phyloP scores from a whole-genome alignment of 2,888 invertebrate species.

The Tromatobia lineatoria region DNA sequence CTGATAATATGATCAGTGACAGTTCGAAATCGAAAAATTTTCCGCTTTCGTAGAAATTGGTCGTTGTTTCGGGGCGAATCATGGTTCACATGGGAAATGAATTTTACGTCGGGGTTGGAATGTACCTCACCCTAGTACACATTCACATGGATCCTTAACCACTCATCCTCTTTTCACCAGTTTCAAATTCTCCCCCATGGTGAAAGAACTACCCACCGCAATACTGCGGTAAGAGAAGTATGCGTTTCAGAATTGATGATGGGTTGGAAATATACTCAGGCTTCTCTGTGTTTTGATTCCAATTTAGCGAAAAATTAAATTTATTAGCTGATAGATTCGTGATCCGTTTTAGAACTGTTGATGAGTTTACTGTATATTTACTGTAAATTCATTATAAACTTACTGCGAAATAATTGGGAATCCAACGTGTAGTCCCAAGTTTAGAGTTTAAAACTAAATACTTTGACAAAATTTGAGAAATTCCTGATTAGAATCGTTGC shows the following conservation, averaged over 20 bases:
- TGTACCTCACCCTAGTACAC: slow-evolving; percentile 59
- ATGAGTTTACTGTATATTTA: too few relatives aligned
- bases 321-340: neutral
- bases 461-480: too few relatives aligned
- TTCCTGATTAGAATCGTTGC: too few relatives aligned
- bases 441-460: too few relatives aligned
- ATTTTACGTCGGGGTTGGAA: slow-evolving; percentile 83
- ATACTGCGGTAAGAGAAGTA: neutral
- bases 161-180: slow-evolving; percentile 33
- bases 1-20: too few relatives aligned
- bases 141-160: slow-evolving; percentile 38
- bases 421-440: too few relatives aligned
- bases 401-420: too few relatives aligned
- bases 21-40: too few relatives aligned
- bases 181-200: slow-evolving; percentile 26
- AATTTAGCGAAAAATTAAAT: neutral
- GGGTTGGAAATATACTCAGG: neutral
- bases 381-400: too few relatives aligned
- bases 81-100: slow-evolving; percentile 85
- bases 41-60: too few relatives aligned
- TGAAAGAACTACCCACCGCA: slow-evolving; percentile 31
- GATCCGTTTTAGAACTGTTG: too few relatives aligned
- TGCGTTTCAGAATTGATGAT: slow-evolving; percentile 11
- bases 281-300: neutral
- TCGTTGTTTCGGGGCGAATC: too few relatives aligned